Evolutionary conservation across 2,797 vertebrate genomes (phyloP), one percentile per base, ranked within the genome.

Genomic region (Schizothorax lantsangensis): DNA sequence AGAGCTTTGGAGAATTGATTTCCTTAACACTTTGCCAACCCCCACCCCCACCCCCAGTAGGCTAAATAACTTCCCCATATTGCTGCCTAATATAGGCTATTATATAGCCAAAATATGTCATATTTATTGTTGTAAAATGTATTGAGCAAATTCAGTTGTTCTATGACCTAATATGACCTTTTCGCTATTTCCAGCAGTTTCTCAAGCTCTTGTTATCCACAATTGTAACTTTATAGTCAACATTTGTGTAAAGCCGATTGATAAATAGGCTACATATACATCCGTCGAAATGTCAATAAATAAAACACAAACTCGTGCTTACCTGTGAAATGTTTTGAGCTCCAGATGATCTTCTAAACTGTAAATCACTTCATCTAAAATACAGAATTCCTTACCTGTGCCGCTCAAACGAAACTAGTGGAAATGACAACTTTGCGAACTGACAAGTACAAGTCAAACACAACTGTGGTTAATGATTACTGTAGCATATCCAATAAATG

Each of bases 391-490:
- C 9, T 40, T 33, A 80, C 75, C 71, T 64, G 38, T 38, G 47
- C 21, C 30, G 23, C 36, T 79, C 10, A 45, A 36, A 19, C 12
- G 15, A 49, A 83, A 80, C 6, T 7, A 57, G 64, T 3, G 14
- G 74, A 83, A 57, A 81, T 52, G 62, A 36, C 52, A 52, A 26
- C 62, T 81, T 49, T 52, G 52, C 30, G 11, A 45, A 11, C 7
- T 66, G 36, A 19, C 71, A 73, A 14, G 14, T 43, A 62, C 36
- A 66, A 33, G 57, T 66, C 74, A 77, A 84, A 74, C 66, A 69
- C 33, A 49, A 3, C 30, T 49, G 49, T 21, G 47, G 92, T 93
- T 91, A 93, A 92, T 92, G 78, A 94, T 92, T 93, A 40, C 89
- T 84, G 49, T 40, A 71, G n/a, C 49, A 73, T 62, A 75, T 74